Evolutionary conservation across 2,797 vertebrate genomes (phyloP), one percentile per base, ranked within the genome.

Genomic region (Periparus ater): DNA sequence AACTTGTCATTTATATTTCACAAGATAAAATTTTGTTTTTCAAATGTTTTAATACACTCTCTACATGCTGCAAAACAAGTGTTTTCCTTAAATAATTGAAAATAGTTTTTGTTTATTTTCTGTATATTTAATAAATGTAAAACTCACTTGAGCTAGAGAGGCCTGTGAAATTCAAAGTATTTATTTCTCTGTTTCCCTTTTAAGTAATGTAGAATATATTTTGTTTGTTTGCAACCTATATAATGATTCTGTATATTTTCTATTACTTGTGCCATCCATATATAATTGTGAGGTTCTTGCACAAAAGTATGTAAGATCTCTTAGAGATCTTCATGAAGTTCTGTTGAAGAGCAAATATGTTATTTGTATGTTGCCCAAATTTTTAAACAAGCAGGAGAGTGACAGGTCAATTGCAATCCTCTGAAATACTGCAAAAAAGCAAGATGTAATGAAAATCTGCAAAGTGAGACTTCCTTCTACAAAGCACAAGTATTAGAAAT

Each of bases 11-110:
- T 78, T 74, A 7, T 63, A 45, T 60, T 66, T 85, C 47, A 32
- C 0, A 1, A 3, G 6, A 32, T 18, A 34, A 25, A 19, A 36
- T 36, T 13, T 48, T 40, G 12, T 1, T 74, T 57, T 57, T 18
- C 3, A 20, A 1, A 11, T 57, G 21, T 48, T 34, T 75, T 40
- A 18, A 10, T 66, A 53, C 10, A 55, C 4, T 1, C 6, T 54
- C 8, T 71, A 25, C 6, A 75, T 72, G 9, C 21, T 53, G 25
- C n/a, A 75, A 79, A 84, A 11, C 4, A 71, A 14, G 15, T 34
- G 2, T 21, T 93, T 75, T 54, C 67, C 53, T 73, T 78, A 63
- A 71, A 71, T 71, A 77, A 62, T 17, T 80, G 17, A 45, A 55
- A 25, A 38, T 14, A 34, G 7, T 7, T 12, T 74, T 78, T 79